phyloP scores from a whole-genome alignment of 2,797 vertebrate species.

The Zalophus californianus region DNA sequence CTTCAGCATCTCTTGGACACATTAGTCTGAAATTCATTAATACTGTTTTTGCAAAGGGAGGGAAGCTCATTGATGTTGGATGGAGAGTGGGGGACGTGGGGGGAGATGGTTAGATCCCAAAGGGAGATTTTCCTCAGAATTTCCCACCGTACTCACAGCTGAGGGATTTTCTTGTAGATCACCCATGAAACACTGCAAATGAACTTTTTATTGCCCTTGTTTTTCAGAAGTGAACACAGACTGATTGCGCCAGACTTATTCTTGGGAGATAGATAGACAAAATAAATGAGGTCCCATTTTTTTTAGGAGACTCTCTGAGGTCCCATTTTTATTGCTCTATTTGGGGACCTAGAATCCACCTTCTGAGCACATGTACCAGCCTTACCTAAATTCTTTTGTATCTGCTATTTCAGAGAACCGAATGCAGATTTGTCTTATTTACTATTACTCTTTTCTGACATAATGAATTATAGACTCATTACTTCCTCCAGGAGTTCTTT shows the following conservation, averaged over 20 bases:
- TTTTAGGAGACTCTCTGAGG: background rate
- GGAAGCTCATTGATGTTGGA: background rate
- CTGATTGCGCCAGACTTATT: background rate
- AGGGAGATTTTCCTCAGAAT: constrained; percentile 38
- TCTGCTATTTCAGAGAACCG: background rate
- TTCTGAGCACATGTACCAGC: background rate
- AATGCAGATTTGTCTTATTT: background rate
- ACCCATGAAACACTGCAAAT: background rate
- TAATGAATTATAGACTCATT: background rate
- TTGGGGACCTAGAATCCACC: background rate
- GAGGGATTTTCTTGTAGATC: background rate
- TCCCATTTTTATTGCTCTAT: background rate
- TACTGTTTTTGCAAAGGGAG: background rate
- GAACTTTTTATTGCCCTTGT: constrained; percentile 3
- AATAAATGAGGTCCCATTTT: background rate
- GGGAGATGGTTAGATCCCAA: background rate
- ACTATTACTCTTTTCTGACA: background rate
- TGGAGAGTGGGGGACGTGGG: background rate
- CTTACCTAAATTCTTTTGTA: background rate
- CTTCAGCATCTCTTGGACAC: background rate
- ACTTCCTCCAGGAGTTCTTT: background rate
- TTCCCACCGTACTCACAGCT: background rate
- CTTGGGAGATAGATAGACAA: background rate
- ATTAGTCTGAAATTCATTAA: background rate
- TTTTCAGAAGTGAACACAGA: background rate